Percentiles rank a stretch among this genome's conserved stretches.
Evolutionary conservation across 2,113 vertebrate genomes (phyloP).

Genomic region (Seriola quinqueradiata): DNA sequence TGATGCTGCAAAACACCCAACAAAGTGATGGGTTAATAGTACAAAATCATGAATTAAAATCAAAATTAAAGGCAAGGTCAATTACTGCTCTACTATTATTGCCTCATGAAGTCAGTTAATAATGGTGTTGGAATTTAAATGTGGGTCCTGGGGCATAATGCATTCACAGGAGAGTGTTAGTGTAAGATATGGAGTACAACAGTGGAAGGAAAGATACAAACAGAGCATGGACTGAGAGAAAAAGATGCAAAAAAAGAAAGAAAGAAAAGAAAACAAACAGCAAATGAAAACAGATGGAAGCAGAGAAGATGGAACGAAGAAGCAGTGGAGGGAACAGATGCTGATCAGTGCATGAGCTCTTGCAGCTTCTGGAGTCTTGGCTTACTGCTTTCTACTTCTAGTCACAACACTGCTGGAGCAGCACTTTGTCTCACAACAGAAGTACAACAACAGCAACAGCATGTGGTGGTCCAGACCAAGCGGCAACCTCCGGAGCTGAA

Average conservation of each 20-base stretch:
- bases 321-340: constrained; percentile 59
- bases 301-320: constrained; percentile 20
- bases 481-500: too few species aligned
- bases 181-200: background rate
- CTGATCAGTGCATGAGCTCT: constrained; percentile 59
- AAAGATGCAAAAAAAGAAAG: background rate
- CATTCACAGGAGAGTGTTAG: background rate
- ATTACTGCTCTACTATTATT: constrained; percentile 15
- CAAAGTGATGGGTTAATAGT: constrained; percentile 39
- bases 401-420: constrained; percentile 43
- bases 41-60: constrained; percentile 45
- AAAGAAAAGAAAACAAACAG: background rate
- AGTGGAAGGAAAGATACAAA: background rate
- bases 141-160: background rate
- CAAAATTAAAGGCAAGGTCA: constrained; percentile 35
- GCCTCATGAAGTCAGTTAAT: constrained; percentile 27
- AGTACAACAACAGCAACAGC: background rate
- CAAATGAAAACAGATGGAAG: constrained; percentile 54
- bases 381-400: constrained; percentile 48
- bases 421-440: constrained; percentile 8
- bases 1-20: constrained; percentile 26
- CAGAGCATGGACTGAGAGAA: too few species aligned
- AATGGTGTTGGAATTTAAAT: constrained; percentile 21
- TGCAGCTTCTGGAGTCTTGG: constrained; percentile 58
- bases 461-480: constrained; percentile 8